Evolutionary conservation across 2,888 invertebrate species (phyloP).

Genomic region (Temnothorax unifasciatus): DNA sequence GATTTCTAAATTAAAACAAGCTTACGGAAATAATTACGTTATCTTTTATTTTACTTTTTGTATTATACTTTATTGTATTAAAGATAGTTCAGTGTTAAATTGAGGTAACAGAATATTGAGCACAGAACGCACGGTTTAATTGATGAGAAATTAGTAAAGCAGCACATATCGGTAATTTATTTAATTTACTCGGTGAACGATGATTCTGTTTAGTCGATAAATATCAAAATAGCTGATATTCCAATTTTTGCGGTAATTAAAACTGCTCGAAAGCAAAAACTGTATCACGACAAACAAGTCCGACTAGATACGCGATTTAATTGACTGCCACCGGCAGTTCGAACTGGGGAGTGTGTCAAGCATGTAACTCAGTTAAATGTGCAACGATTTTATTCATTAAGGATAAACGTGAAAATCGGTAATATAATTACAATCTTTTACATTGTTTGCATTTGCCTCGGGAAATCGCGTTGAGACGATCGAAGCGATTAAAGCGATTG

Average conservation of each 20-base stretch:
- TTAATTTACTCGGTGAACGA: slow-evolving; percentile 3
- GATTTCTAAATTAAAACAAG: background rate
- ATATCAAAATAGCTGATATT: slow-evolving; percentile 10
- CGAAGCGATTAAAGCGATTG: background rate
- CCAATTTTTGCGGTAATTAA: slow-evolving; percentile 25
- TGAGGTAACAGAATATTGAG: background rate
- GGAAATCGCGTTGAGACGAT: background rate
- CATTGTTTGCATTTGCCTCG: background rate
- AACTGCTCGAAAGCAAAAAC: background rate
- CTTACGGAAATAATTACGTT: background rate
- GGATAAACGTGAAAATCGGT: background rate
- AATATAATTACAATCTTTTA: background rate
- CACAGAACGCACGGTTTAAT: slow-evolving; percentile 8
- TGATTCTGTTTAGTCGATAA: background rate
- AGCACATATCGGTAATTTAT: background rate
- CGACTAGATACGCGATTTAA: slow-evolving; percentile 3
- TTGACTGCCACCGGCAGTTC: background rate
- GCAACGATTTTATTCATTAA: background rate
- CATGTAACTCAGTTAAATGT: background rate
- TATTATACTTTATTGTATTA: background rate
- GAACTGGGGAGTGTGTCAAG: background rate
- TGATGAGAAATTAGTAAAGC: background rate
- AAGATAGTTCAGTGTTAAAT: background rate
- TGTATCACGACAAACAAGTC: background rate
- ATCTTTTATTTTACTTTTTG: background rate